Evolutionary conservation across 2,113 vertebrate species (phyloP).

Genomic region (Scytalopus superciliaris): DNA sequence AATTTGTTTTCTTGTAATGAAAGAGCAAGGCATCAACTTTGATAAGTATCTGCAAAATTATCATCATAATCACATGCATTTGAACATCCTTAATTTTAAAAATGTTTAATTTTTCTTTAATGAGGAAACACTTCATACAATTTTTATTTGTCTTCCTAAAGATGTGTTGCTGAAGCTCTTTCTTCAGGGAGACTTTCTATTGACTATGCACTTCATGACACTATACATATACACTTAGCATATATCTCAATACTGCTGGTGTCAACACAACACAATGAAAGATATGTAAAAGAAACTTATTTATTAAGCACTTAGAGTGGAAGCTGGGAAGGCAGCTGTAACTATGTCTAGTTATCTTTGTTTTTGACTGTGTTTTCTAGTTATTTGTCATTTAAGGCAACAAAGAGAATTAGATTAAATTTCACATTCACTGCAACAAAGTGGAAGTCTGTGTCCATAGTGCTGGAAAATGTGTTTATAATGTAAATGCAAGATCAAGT

Average conservation of each 20-base stretch:
- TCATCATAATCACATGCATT: background rate
- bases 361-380: background rate
- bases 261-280: background rate
- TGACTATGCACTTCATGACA: background rate
- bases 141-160: background rate
- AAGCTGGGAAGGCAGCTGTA: background rate
- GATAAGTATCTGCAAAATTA: background rate
- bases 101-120: background rate
- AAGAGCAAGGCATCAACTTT: background rate
- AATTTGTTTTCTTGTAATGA: background rate
- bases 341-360: background rate
- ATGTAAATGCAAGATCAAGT: background rate
- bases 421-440: background rate
- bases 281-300: background rate
- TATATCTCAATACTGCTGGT: background rate
- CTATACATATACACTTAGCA: background rate
- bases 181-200: background rate
- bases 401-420: background rate
- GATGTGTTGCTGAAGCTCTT: background rate
- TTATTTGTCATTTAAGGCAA: background rate
- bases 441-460: background rate
- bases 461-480: background rate
- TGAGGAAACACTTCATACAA: background rate
- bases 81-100: background rate
- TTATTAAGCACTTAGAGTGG: background rate